phyloP scores from a whole-genome alignment of 2,113 vertebrate genomes.

The Arenaria interpres region DNA sequence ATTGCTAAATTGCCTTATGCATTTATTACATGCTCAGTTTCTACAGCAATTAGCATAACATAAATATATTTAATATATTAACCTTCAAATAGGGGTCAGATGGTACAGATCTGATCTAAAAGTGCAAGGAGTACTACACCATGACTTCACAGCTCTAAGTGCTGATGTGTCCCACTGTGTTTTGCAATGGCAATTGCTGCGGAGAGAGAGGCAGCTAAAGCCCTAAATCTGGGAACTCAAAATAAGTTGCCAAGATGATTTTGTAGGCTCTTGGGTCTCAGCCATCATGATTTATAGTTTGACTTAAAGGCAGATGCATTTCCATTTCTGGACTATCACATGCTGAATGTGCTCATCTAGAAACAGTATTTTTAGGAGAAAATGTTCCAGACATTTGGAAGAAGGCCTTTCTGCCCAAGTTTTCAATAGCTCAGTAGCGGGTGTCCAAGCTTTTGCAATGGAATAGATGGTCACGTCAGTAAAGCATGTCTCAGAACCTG shows the following conservation, averaged over 20 bases:
- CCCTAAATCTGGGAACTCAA: not conserved
- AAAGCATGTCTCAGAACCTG: not conserved
- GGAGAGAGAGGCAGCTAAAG: not conserved
- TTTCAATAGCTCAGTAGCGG: not conserved
- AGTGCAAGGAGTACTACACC: not conserved
- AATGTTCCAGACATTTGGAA: not conserved
- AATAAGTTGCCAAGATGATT: not conserved
- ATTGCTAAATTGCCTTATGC: not conserved
- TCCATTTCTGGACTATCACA: not conserved
- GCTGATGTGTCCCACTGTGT: accelerated
- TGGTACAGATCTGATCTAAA: not conserved
- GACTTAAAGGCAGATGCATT: not conserved
- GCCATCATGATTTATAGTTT: not conserved
- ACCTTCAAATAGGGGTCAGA: accelerated
- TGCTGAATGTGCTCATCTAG: not conserved
- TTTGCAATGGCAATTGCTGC: not conserved
- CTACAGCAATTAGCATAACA: not conserved
- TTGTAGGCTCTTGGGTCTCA: not conserved
- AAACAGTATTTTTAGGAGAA: conserved; percentile 14
- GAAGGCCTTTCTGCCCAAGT: not conserved
- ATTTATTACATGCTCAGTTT: not conserved
- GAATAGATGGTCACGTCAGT: not conserved
- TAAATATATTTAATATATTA: not conserved
- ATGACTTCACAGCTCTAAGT: not conserved
- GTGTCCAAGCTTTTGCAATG: not conserved